Percentiles rank a stretch among this genome's conserved stretches.
Conservation (phyloP, 2,113 vertebrate genomes). For the Apistogramma diplotaenia region DNA sequence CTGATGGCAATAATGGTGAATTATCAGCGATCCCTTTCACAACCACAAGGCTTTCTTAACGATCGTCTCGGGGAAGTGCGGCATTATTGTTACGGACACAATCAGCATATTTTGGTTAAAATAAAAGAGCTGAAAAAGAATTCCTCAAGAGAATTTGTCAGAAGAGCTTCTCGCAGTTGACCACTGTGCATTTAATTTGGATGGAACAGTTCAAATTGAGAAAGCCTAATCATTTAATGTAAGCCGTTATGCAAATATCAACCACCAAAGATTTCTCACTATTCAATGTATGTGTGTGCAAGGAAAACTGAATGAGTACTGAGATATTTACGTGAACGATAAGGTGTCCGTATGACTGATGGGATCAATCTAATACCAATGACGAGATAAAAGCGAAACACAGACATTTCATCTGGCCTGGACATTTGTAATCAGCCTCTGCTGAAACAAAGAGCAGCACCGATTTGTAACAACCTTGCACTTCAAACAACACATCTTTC, state of each 20-base stretch:
- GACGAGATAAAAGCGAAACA: not conserved
- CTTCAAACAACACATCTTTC: not conserved
- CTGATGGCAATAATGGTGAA: constrained; percentile 2
- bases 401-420: not conserved
- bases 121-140: not conserved
- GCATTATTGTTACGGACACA: constrained; percentile 4
- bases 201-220: not conserved
- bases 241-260: not conserved
- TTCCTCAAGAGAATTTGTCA: not conserved
- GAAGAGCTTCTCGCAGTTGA: not conserved
- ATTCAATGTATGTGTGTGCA: not conserved
- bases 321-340: not conserved
- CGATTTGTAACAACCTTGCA: not conserved
- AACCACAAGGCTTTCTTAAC: constrained; percentile 8
- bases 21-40: constrained; percentile 9
- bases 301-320: not conserved
- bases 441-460: not conserved
- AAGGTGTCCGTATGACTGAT: not conserved
- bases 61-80: not conserved
- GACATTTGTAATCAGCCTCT: constrained; percentile 15
- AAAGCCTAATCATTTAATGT: not conserved
- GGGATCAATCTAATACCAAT: not conserved
- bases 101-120: not conserved
- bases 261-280: not conserved
- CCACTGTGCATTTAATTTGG: not conserved